These are phyloP conservation scores for Pandemis corylana DNA, from an alignment of 2,888 invertebrate genomes.

Conservation along the genomic window DNA sequence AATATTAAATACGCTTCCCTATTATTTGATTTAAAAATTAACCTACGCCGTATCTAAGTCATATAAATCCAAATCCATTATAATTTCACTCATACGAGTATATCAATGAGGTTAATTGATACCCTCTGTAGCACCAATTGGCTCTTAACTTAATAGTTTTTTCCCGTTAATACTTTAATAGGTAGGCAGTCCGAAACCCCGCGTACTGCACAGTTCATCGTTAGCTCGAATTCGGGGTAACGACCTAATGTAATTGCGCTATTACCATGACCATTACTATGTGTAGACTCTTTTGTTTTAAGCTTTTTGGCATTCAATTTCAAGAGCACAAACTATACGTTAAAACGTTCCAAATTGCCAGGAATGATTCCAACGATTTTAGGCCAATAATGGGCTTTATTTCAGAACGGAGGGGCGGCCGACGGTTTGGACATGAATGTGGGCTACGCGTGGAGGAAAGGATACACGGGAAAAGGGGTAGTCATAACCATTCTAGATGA, in stretches of 20 bases:
- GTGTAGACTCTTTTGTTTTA: slow-evolving; percentile 39
- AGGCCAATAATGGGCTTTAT: slow-evolving; percentile 47
- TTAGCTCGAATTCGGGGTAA: slow-evolving; percentile 32
- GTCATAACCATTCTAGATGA: slow-evolving; percentile 99
- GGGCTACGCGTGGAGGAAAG: slow-evolving; percentile 96
- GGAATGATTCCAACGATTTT: slow-evolving; percentile 35
- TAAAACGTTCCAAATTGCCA: slow-evolving; percentile 36
- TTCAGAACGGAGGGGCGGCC: slow-evolving; percentile 95
- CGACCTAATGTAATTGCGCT: slow-evolving; percentile 38
- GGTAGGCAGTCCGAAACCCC: slow-evolving; percentile 16
- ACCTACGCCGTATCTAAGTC: no score
- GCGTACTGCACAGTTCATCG: slow-evolving; percentile 31
- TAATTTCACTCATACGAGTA: no score
- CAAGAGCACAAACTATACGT: slow-evolving; percentile 34
- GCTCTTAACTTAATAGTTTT: no score
- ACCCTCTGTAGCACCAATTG: no score
- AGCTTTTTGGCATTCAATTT: slow-evolving; percentile 40
- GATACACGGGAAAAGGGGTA: slow-evolving; percentile 97
- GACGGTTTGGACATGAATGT: slow-evolving; percentile 99
- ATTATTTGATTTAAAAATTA: no score
- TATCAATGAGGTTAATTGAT: no score
- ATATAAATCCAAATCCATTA: no score
- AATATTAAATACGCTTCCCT: no score
- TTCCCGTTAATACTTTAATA: background rate
- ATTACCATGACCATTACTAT: slow-evolving; percentile 38